Conservation (phyloP, 2,113 vertebrate genomes). For the Scalopus aquaticus region DNA sequence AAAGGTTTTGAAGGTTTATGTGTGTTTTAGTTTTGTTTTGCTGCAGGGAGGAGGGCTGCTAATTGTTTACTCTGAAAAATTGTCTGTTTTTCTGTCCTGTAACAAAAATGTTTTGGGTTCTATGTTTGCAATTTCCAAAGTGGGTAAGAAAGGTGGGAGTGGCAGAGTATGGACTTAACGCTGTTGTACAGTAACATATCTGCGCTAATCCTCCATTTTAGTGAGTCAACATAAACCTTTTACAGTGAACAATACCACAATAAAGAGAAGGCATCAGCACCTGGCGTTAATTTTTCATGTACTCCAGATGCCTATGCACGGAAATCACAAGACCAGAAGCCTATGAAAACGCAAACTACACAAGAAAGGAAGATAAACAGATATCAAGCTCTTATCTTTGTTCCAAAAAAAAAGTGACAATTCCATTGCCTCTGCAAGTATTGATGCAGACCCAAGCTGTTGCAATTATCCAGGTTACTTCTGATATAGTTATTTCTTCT, state of each 20-base stretch:
- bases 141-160: background rate
- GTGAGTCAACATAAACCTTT: conserved; percentile 9
- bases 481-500: background rate
- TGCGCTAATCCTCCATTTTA: background rate
- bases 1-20: background rate
- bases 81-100: background rate
- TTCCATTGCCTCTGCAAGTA: conserved; percentile 28
- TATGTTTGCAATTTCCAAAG: background rate
- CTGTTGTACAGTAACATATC: background rate
- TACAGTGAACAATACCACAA: background rate
- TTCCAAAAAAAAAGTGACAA: conserved; percentile 39
- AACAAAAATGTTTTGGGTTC: background rate
- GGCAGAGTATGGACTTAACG: background rate
- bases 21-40: background rate
- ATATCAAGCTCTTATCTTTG: background rate
- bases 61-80: conserved; percentile 32
- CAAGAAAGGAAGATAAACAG: background rate
- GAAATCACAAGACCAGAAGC: conserved; percentile 15
- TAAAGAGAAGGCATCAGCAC: background rate
- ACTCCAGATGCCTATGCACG: background rate
- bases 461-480: conserved; percentile 41
- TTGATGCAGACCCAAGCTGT: background rate
- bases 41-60: background rate
- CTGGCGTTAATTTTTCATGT: background rate
- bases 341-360: conserved; percentile 46